A percentile compares a stretch with the other conserved stretches of the same genome.
Conservation (phyloP, 2,888 invertebrate genomes). For the Iphiclides podalirius region DNA sequence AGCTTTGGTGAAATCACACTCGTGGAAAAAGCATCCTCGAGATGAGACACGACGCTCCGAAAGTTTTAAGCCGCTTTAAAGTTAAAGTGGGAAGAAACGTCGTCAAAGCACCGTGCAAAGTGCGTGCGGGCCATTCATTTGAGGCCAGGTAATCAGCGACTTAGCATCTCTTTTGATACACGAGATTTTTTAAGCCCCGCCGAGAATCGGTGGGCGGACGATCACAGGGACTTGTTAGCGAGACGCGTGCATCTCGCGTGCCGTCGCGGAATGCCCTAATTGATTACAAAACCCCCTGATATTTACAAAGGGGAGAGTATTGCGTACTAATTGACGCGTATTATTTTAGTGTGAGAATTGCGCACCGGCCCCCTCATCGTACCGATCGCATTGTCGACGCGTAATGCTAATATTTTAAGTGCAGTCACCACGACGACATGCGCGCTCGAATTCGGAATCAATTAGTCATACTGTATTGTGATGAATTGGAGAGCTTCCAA, state of each 20-base stretch:
- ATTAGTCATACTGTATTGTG: not conserved
- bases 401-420: slow-evolving; percentile 10
- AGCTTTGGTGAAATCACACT: no score
- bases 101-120: slow-evolving; percentile 13
- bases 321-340: slow-evolving; percentile 25
- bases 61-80: slow-evolving; percentile 14
- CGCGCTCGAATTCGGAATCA: no score
- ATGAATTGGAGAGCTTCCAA: slow-evolving; percentile 7
- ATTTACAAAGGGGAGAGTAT: slow-evolving; percentile 30
- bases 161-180: slow-evolving; percentile 31
- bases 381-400: slow-evolving; percentile 16
- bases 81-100: slow-evolving; percentile 16
- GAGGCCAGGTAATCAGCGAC: slow-evolving; percentile 12
- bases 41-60: slow-evolving; percentile 13
- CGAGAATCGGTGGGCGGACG: no score
- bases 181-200: slow-evolving; percentile 36
- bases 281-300: slow-evolving; percentile 60
- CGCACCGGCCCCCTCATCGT: slow-evolving; percentile 15
- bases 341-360: slow-evolving; percentile 29
- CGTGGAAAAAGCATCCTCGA: not conserved
- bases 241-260: slow-evolving; percentile 61
- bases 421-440: not conserved
- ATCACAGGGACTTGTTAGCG: slow-evolving; percentile 53
- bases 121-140: slow-evolving; percentile 26
- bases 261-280: slow-evolving; percentile 52